Base-by-base conservation (phyloP, 1,140 invertebrate genomes). In the Drosophila sulfurigaster region DNA sequence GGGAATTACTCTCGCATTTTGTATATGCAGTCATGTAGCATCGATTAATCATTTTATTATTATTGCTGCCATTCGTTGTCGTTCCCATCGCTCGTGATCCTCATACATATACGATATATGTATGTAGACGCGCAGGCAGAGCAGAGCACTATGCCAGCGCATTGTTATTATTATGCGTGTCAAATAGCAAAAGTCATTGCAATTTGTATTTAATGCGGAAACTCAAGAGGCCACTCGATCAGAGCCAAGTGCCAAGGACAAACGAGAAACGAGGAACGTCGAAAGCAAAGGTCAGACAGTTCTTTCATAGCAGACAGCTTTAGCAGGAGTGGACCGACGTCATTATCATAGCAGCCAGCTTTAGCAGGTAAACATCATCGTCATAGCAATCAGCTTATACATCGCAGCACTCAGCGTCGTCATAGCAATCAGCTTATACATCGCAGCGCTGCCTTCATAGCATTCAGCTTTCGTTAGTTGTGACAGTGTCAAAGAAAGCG, bases 1-100 rank as follows among this genome's bases (percentile, higher is more conserved):
- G 85, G 85, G 85, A 89, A 89, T 89, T 89, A 51, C 49, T 25
- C 35, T 60, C 46, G 7, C 63, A 88, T 89, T 88, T 75, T 83
- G 85, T 87, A 81, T 87, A 87, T 87, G 81, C 85, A 83, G 85
- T 89, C 85, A 89, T 89, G 85, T 89, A 89, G 86, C 85, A 89
- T 89, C 85, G 85, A 89, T 89, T 89, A 89, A 89, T 89, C 85
- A 89, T 89, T 89, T 89, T 89, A 89, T 89, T 88, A 89, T 89
- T 89, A 77, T 80, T 78, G 75, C 68, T 60, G 79, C 80, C 83
- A 80, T 88, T 83, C 77, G 80, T 56, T 80, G 79, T 78, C 73
- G 63, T 83, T 89, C 85, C 85, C 85, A 89, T 59, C 75, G 74
- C 81, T 88, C 81, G 83, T 88, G 83, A 83, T 85, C 85, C 74